A percentile compares a stretch with the other conserved stretches of the same genome.
Conservation (phyloP, 2,113 vertebrate genomes). For the Accipiter cooperii region DNA sequence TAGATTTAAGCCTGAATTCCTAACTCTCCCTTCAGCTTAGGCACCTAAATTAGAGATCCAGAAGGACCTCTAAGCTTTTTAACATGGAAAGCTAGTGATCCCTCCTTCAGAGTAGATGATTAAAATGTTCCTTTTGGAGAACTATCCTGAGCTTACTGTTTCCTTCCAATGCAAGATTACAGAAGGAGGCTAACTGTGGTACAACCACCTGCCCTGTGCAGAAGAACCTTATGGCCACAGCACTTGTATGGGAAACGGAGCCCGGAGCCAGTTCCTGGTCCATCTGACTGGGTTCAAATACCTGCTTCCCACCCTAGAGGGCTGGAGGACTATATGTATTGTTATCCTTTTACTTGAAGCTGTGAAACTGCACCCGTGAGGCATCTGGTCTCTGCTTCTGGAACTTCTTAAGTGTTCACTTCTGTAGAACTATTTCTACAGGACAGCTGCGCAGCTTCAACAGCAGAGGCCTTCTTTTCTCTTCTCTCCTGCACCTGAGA, state of each 20-base stretch:
- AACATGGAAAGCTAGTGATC: background rate
- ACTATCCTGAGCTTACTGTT: background rate
- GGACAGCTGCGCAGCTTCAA: background rate
- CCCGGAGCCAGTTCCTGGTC: background rate
- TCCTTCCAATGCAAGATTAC: background rate
- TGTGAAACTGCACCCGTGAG: background rate
- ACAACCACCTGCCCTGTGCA: background rate
- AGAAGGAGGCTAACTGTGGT: background rate
- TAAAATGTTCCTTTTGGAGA: background rate
- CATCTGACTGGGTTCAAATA: background rate
- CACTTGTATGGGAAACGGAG: background rate
- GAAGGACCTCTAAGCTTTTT: background rate
- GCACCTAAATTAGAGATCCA: background rate
- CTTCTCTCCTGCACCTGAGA: background rate
- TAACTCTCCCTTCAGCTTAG: background rate
- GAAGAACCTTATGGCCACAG: background rate
- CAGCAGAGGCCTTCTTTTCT: background rate
- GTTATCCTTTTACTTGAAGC: background rate
- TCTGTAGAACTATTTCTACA: background rate
- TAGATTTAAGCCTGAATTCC: background rate
- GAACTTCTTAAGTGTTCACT: background rate
- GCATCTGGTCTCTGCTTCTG: background rate
- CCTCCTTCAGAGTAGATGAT: background rate
- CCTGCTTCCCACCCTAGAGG: background rate
- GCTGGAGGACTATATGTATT: no score